Conservation (phyloP, 2,113 vertebrate genomes). For the Callopanchax toddi region DNA sequence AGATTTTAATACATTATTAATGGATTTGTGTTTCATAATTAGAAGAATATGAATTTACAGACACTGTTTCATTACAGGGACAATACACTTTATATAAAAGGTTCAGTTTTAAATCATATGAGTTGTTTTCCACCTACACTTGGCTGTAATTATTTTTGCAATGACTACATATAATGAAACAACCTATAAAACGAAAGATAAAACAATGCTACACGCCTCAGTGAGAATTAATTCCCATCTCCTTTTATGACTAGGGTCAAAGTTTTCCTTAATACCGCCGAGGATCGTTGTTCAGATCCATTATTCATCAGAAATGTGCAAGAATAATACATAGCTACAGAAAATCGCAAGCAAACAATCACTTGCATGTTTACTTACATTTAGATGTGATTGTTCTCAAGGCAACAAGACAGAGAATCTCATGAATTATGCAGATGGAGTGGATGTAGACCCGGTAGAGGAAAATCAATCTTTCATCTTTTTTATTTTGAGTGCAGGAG, state of each 20-base stretch:
- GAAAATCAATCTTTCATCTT: constrained; percentile 49
- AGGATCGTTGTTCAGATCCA: constrained; percentile 45
- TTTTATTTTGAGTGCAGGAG: constrained; percentile 28
- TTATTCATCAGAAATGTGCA: constrained; percentile 57
- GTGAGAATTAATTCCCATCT: constrained; percentile 50
- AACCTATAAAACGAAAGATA: constrained; percentile 26
- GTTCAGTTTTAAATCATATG: neutral
- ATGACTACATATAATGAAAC: constrained; percentile 22
- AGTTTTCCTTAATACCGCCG: constrained; percentile 37
- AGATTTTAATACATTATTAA: constrained; percentile 8
- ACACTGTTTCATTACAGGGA: neutral
- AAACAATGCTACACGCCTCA: constrained; percentile 17
- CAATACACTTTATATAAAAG: constrained; percentile 17
- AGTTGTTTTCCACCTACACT: constrained; percentile 5
- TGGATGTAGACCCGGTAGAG: constrained; percentile 28
- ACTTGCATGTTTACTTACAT: constrained; percentile 50
- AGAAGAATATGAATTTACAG: constrained; percentile 7
- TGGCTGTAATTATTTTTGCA: constrained; percentile 30
- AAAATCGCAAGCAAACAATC: constrained; percentile 25
- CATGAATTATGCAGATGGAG: constrained; percentile 40
- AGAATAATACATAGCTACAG: constrained; percentile 17
- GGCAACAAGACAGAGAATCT: constrained; percentile 19
- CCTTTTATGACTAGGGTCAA: constrained; percentile 41
- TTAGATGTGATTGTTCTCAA: constrained; percentile 23
- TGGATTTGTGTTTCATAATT: constrained; percentile 17